Evolutionary conservation across 2,888 invertebrate species (phyloP).

Genomic region (Gymnocheta viridis): DNA sequence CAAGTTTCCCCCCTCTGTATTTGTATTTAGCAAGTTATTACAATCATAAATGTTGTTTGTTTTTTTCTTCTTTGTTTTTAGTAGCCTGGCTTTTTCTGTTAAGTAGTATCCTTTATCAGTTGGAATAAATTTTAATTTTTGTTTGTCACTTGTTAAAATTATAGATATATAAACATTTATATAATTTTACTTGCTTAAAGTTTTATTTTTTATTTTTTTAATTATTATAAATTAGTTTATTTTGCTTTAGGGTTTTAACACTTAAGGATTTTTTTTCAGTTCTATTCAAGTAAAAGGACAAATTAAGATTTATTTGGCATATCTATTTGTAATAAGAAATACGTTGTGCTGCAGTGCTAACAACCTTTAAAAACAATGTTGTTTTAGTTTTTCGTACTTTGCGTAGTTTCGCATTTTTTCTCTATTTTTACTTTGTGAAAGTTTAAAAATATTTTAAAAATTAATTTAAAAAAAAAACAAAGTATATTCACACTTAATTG

Average conservation of each 20-base stretch:
- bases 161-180: conserved; percentile 13
- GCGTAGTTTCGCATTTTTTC: too few relatives aligned
- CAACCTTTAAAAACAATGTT: too few relatives aligned
- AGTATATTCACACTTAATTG: too few relatives aligned
- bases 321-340: too few relatives aligned
- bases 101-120: conserved; percentile 5
- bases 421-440: too few relatives aligned
- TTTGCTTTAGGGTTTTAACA: not conserved
- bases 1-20: not conserved
- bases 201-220: not conserved
- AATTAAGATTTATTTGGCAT: too few relatives aligned
- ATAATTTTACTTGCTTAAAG: not conserved
- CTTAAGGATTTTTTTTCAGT: too few relatives aligned
- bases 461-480: too few relatives aligned
- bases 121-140: not conserved
- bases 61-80: not conserved
- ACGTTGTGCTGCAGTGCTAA: too few relatives aligned
- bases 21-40: conserved; percentile 27
- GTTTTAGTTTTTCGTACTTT: too few relatives aligned
- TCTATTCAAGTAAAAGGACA: too few relatives aligned
- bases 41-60: conserved; percentile 48
- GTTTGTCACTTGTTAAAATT: not conserved
- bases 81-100: conserved; percentile 28
- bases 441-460: too few relatives aligned
- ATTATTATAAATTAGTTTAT: conserved; percentile 50